phyloP scores from a whole-genome alignment of 2,888 invertebrate species.

The Miltochrista miniata region DNA sequence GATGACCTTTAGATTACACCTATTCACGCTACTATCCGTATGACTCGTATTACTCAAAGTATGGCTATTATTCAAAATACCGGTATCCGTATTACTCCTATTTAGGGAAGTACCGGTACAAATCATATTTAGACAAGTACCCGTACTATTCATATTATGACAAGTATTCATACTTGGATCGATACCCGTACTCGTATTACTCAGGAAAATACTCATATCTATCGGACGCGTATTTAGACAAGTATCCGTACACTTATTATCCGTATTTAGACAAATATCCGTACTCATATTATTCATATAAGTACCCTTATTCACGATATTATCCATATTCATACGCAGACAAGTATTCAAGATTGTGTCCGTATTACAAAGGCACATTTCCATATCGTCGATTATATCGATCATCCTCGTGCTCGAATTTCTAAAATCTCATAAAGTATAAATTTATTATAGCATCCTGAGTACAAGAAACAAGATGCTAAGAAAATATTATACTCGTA shows the following conservation, averaged over 20 bases:
- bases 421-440: background rate
- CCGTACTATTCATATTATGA: background rate
- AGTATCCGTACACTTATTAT: conserved; percentile 3
- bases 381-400: conserved; percentile 4
- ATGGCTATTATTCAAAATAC: conserved; percentile 4
- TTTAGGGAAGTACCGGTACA: background rate
- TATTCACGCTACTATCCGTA: conserved; percentile 4
- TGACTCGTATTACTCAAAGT: background rate
- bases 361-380: conserved; percentile 3
- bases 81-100: conserved; percentile 5
- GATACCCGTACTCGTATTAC: background rate
- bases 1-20: conserved; percentile 8
- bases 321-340: conserved; percentile 4
- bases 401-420: background rate
- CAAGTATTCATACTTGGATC: background rate
- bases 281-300: conserved; percentile 1
- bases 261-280: conserved; percentile 7
- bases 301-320: conserved; percentile 1
- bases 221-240: background rate
- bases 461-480: no score
- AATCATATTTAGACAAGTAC: conserved; percentile 1
- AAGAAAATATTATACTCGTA: no score
- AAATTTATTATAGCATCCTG: background rate
- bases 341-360: conserved; percentile 1
- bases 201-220: background rate